Base-by-base conservation (phyloP, 2,797 vertebrate species). In the Tragopan temminckii region DNA sequence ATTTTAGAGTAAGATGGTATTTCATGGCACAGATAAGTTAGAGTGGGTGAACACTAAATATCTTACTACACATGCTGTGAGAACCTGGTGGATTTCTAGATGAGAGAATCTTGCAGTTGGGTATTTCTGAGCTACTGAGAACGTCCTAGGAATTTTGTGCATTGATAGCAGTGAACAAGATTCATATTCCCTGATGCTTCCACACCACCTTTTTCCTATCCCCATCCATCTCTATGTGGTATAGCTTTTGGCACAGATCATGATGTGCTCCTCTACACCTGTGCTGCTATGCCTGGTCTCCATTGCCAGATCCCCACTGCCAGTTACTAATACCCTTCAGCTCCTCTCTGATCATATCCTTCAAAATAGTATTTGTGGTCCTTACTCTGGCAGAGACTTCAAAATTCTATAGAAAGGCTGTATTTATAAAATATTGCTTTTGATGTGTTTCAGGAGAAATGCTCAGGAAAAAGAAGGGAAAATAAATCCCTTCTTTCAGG, bases 191-290 rank as follows among this genome's bases (percentile, higher is more conserved):
- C 25, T 61, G 45, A 42, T 16, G 21, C 4, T 61, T 48, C 14
- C 2, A 0, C 0, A 48, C 11, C 23, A 53, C 6, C 4, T 61
- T 20, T 24, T 46, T 69, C 61, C 18, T 55, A 35, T n/a, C 13
- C 29, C 5, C 3, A 4, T 33, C 40, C 64, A 38, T 13, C 25
- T 74, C 36, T 33, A 53, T 13, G 17, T 79, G 33, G 35, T n/a
- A 72, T 9, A 55, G 20, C 23, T 75, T 80, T 88, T 77, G 27
- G 2, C 9, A 16, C 0, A 23, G 58, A 64, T 19, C 38, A 27
- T 83, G 58, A 14, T 46, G 18, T 24, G 12, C 8, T 66, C 5
- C 12, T 58, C 45, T 50, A 3, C 8, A 15, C 8, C 11, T 42
- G 12, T 42, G n/a, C 5, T 67, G 69, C 24, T 59, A n/a, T 27